A percentile compares a stretch with the other conserved stretches of the same genome.
Conservation (phyloP, 2,888 invertebrate species). For the Mellilla xanthometata region DNA sequence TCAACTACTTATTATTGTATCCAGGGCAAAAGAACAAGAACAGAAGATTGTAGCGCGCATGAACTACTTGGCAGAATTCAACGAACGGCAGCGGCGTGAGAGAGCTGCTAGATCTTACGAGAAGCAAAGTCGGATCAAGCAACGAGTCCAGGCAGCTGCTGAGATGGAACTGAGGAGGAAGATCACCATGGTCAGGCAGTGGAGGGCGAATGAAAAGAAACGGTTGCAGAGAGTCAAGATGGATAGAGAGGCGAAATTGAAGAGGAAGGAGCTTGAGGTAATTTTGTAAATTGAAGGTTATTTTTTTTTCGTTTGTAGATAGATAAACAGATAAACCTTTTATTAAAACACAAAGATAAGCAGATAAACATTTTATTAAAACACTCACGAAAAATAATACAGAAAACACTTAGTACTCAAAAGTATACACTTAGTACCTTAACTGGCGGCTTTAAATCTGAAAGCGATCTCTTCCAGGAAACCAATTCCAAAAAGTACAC, state of each 20-base stretch:
- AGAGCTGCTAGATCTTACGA: conserved; percentile 54
- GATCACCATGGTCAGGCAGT: conserved; percentile 71
- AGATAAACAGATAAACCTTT: no score
- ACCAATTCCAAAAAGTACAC: no score
- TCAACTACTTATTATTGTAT: no score
- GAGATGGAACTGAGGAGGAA: conserved; percentile 71
- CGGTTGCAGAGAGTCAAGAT: conserved; percentile 55
- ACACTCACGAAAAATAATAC: no score
- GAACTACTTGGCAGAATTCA: conserved; percentile 63
- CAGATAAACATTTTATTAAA: no score
- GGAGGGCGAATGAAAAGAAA: conserved; percentile 69
- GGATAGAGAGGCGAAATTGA: conserved; percentile 57
- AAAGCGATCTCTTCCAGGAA: no score
- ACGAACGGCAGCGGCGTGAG: conserved; percentile 60
- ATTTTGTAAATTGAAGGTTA: background rate
- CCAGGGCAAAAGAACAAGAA: conserved; percentile 68
- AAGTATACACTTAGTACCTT: no score
- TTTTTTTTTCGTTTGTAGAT: no score
- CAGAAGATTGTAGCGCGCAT: conserved; percentile 62
- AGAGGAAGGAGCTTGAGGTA: conserved; percentile 58
- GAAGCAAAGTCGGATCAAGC: conserved; percentile 63
- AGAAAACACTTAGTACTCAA: no score
- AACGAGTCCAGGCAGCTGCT: conserved; percentile 68
- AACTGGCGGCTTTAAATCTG: no score
- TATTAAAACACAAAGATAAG: no score